Conservation (phyloP, 2,888 invertebrate genomes). For the Caenorhabditis japonica region DNA sequence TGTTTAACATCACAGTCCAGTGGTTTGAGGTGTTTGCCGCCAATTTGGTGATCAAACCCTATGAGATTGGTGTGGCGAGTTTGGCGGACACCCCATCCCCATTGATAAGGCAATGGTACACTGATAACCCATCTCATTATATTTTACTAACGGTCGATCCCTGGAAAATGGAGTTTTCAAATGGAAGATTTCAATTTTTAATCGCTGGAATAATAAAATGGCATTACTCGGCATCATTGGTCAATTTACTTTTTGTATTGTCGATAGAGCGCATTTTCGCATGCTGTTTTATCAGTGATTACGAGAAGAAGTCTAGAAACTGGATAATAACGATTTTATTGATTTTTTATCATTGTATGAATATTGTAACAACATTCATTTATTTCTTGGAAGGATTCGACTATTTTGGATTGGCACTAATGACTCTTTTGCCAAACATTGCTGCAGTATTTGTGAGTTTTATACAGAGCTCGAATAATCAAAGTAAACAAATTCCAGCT, state of each 20-base stretch:
- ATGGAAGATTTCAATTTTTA: background rate
- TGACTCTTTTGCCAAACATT: too few species aligned
- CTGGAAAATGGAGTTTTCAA: too few species aligned
- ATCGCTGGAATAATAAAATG: conserved; percentile 25
- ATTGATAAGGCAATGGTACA: too few species aligned
- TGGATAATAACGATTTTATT: conserved; percentile 2
- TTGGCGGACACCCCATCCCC: too few species aligned
- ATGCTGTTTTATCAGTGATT: conserved; percentile 19
- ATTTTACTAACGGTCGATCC: too few species aligned
- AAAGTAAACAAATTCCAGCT: conserved; percentile 28
- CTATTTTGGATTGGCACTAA: too few species aligned
- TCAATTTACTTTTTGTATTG: conserved; percentile 2
- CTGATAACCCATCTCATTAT: too few species aligned
- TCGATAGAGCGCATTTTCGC: conserved; percentile 29
- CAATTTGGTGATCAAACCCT: too few species aligned
- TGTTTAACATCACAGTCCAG: background rate
- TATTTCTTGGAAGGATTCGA: conserved; percentile 18
- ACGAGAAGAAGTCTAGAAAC: conserved; percentile 10
- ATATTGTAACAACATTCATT: background rate
- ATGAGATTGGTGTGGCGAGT: too few species aligned
- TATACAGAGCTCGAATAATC: too few species aligned
- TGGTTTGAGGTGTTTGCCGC: too few species aligned
- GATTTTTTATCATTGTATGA: conserved; percentile 4
- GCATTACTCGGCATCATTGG: conserved; percentile 23
- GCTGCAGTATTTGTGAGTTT: too few species aligned